Base-by-base conservation (phyloP, 2,113 vertebrate genomes). In the Plecturocebus donacophilus region DNA sequence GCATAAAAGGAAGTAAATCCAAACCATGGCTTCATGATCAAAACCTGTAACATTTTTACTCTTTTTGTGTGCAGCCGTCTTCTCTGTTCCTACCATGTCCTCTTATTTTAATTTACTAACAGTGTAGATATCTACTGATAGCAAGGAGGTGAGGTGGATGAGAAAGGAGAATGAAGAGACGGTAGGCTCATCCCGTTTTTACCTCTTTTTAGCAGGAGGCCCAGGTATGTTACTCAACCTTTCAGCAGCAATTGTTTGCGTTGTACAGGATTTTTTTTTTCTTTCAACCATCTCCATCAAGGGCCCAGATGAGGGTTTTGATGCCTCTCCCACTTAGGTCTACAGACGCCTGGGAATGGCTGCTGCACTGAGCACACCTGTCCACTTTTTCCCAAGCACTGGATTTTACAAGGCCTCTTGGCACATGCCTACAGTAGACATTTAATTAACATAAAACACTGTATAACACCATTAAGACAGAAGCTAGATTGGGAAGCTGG, bases 381-480 rank as follows among this genome's bases (percentile, higher is more conserved):
- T 97, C 95, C 95, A 93, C 77, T 95, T 87, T 66, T 80, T 92
- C 89, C 68, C 83, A 84, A 1, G 5, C 52, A 92, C 76, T 2
- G 21, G 87, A 87, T 96, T 95, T 96, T 87, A 19, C 92, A 90
- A 94, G 94, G 77, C 90, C 58, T 96, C 90, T 96, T 98, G 98
- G 96, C 98, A 95, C 92, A 96, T 92, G 92, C 38, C 94, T 94
- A 6, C 49, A 40, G 92, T 66, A 84, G 97, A 97, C 92, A 81
- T 97, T 98, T 97, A 97, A 98, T 98, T 97, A 98, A 97, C 97
- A 96, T 98, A 97, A 98, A 97, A 90, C 90, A 92, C 97, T 94
- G 27, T 96, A 93, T 92, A 97, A 97, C 87, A 94, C 94, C 87
- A 94, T 97, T 96, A 98, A 96, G 97, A 97, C 94, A 91, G 94